phyloP scores from a whole-genome alignment of 2,797 vertebrate species.

The Poecilia gillii region DNA sequence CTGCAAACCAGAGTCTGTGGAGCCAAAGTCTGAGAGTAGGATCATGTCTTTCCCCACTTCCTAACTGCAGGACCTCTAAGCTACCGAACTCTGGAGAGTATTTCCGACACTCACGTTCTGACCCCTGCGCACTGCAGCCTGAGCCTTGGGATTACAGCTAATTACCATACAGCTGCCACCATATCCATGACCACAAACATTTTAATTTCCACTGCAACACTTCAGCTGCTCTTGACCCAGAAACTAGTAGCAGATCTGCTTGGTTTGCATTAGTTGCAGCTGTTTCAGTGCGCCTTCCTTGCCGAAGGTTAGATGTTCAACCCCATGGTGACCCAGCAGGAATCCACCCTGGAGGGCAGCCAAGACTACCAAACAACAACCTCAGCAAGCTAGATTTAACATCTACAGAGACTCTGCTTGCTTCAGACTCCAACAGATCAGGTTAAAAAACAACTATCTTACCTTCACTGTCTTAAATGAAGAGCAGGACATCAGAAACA shows the following conservation, averaged over 20 bases:
- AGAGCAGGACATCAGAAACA: slow-evolving; percentile 19
- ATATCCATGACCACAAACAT: slow-evolving; percentile 24
- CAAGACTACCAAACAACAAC: slow-evolving; percentile 48
- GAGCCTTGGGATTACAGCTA: slow-evolving; percentile 60
- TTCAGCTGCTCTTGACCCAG: slow-evolving; percentile 41
- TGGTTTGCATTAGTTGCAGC: slow-evolving; percentile 24
- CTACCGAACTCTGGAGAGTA: slow-evolving; percentile 25
- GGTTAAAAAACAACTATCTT: slow-evolving; percentile 5
- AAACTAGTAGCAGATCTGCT: slow-evolving; percentile 8
- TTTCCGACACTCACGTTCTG: slow-evolving; percentile 49
- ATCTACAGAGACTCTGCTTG: slow-evolving; percentile 9
- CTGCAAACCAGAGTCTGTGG: background rate
- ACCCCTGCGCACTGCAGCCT: slow-evolving; percentile 13
- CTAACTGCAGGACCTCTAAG: slow-evolving; percentile 6
- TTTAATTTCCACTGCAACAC: slow-evolving; percentile 8
- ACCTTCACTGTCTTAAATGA: slow-evolving; percentile 35
- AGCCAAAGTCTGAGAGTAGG: slow-evolving; percentile 23
- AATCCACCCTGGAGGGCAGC: slow-evolving; percentile 43
- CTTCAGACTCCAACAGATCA: background rate
- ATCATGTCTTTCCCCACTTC: slow-evolving; percentile 21
- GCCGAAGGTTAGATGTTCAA: slow-evolving; percentile 25
- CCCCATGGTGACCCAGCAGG: slow-evolving; percentile 36
- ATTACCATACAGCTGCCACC: slow-evolving; percentile 89
- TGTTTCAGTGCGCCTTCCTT: slow-evolving; percentile 35
- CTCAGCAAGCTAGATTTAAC: slow-evolving; percentile 1